A percentile compares a stretch with the other conserved stretches of the same genome.
These are phyloP conservation scores for Hyperopisus bebe DNA, from an alignment of 2,113 vertebrate genomes.

Conservation along the genomic window DNA sequence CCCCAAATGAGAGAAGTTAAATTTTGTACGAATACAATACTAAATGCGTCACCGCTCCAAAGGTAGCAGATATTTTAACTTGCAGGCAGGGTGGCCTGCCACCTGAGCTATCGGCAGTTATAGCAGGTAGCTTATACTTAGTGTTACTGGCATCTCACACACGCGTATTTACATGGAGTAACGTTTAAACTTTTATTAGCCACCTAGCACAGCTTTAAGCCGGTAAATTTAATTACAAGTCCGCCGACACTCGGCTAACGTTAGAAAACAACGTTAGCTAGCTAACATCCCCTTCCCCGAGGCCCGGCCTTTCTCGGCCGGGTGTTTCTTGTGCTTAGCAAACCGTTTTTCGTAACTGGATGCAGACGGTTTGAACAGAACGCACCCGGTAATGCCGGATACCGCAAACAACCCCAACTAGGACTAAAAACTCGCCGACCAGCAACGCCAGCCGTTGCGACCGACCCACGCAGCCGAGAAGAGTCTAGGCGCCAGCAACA, in stretches of 20 bases:
- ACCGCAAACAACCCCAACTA: neutral
- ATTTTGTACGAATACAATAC: neutral
- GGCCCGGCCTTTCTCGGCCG: constrained; percentile 3
- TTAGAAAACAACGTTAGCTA: neutral
- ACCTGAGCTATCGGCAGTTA: constrained; percentile 26
- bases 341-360: neutral
- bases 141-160: constrained; percentile 26
- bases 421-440: neutral
- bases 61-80: neutral
- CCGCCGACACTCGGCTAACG: neutral
- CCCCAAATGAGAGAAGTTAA: neutral
- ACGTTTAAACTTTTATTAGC: neutral
- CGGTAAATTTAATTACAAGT: neutral
- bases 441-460: neutral
- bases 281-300: neutral
- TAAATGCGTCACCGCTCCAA: neutral
- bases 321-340: neutral
- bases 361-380: neutral
- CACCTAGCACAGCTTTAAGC: neutral
- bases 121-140: constrained; percentile 15
- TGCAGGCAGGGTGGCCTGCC: constrained; percentile 14
- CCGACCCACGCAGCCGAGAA: neutral
- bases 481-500: neutral
- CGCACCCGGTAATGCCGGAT: neutral
- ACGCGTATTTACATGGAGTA: constrained; percentile 22